phyloP scores from a whole-genome alignment of 2,113 vertebrate genomes.

The Stomatorhinus ivindoensis region DNA sequence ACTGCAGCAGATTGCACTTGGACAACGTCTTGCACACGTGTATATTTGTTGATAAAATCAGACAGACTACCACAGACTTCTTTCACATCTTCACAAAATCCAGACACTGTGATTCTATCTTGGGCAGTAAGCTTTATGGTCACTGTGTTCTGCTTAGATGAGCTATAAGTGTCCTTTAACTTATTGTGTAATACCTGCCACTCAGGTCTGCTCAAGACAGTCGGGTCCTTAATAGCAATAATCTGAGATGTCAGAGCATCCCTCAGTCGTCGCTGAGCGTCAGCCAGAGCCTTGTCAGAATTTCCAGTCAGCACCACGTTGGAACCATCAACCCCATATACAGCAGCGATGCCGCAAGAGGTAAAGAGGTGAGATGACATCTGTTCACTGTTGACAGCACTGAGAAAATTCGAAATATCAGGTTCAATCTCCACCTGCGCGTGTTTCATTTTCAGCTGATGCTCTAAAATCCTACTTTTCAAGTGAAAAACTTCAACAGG shows the following conservation, averaged over 20 bases:
- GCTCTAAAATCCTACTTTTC: slow-evolving; percentile 63
- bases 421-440: slow-evolving; percentile 39
- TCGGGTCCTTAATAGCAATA: slow-evolving; percentile 50
- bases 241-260: slow-evolving; percentile 33
- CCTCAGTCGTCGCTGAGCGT: slow-evolving; percentile 63
- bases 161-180: slow-evolving; percentile 44
- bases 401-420: slow-evolving; percentile 60
- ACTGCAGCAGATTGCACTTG: slow-evolving; percentile 35
- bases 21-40: slow-evolving; percentile 44
- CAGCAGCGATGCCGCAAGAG: slow-evolving; percentile 54
- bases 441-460: slow-evolving; percentile 33
- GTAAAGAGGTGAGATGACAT: slow-evolving; percentile 62
- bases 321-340: slow-evolving; percentile 50
- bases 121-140: slow-evolving; percentile 23
- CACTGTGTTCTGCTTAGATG: slow-evolving; percentile 36
- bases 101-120: slow-evolving; percentile 53
- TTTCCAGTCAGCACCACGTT: slow-evolving; percentile 50
- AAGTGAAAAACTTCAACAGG: slow-evolving; percentile 50
- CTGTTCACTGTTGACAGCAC: slow-evolving; percentile 40
- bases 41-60: slow-evolving; percentile 56
- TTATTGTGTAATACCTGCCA: slow-evolving; percentile 46
- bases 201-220: slow-evolving; percentile 38
- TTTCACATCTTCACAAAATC: slow-evolving; percentile 53
- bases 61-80: slow-evolving; percentile 45
- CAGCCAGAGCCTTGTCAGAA: slow-evolving; percentile 41